A percentile compares a stretch with the other conserved stretches of the same genome.
Conservation (phyloP, 2,797 vertebrate genomes). For the Sebastes steindachneri region DNA sequence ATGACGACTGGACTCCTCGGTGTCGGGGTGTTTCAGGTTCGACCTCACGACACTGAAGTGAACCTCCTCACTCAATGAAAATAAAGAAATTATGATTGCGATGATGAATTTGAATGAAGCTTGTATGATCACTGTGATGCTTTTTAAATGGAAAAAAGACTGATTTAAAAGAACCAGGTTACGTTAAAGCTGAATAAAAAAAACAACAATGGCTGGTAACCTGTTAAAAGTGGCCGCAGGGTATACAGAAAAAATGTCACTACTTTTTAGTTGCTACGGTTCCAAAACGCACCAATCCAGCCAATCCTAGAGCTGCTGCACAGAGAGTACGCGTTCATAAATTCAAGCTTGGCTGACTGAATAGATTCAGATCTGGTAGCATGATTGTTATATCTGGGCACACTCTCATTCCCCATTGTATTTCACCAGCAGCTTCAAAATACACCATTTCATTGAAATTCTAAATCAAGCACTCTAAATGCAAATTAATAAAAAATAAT, state of each 20-base stretch:
- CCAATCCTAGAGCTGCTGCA: background rate
- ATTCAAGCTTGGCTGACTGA: background rate
- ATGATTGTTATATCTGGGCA: background rate
- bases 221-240: background rate
- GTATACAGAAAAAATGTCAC: accelerated
- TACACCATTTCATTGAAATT: background rate
- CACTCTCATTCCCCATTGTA: background rate
- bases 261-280: no score
- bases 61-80: background rate
- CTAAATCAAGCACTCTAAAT: background rate
- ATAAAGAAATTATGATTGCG: background rate
- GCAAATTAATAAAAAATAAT: no score
- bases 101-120: background rate
- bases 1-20: background rate
- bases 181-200: background rate
- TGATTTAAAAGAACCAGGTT: background rate
- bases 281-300: background rate
- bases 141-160: background rate
- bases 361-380: background rate
- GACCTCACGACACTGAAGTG: background rate
- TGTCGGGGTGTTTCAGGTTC: background rate
- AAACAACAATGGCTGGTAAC: background rate
- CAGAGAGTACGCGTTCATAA: background rate
- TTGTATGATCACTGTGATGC: background rate
- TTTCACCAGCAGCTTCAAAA: background rate